Evolutionary conservation across 2,797 vertebrate genomes (phyloP).

Genomic region (Acanthornis magna): DNA sequence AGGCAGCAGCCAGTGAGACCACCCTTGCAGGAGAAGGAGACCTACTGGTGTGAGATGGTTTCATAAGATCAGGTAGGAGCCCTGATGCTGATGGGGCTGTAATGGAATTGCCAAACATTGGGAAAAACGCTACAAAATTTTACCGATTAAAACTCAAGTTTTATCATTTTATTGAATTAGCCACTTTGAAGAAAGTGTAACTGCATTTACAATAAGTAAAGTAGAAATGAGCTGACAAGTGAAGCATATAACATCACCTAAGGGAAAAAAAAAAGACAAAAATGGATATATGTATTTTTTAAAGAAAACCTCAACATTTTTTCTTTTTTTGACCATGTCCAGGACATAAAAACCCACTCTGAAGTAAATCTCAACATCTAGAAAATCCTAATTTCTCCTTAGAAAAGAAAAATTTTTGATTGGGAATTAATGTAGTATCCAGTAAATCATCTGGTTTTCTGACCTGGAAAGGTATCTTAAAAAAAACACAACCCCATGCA

Average conservation of each 20-base stretch:
- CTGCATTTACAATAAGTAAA: not conserved
- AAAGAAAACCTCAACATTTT: not conserved
- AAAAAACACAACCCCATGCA: not conserved
- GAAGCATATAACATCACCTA: not conserved
- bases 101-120: not conserved
- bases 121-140: not conserved
- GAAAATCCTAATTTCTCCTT: not conserved
- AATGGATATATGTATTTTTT: not conserved
- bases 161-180: not conserved
- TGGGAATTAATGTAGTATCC: not conserved
- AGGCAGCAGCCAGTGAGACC: not conserved
- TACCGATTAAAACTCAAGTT: not conserved
- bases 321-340: not conserved
- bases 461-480: not conserved
- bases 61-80: not conserved
- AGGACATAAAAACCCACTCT: not conserved
- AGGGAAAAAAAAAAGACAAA: not conserved
- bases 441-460: not conserved
- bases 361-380: not conserved
- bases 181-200: not conserved
- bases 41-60: not conserved
- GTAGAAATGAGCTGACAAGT: not conserved
- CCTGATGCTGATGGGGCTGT: not conserved
- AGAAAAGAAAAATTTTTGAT: not conserved
- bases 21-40: not conserved